Percentiles rank a stretch among this genome's conserved stretches.
Conservation (phyloP, 2,113 vertebrate genomes). For the Stegostoma tigrinum region DNA sequence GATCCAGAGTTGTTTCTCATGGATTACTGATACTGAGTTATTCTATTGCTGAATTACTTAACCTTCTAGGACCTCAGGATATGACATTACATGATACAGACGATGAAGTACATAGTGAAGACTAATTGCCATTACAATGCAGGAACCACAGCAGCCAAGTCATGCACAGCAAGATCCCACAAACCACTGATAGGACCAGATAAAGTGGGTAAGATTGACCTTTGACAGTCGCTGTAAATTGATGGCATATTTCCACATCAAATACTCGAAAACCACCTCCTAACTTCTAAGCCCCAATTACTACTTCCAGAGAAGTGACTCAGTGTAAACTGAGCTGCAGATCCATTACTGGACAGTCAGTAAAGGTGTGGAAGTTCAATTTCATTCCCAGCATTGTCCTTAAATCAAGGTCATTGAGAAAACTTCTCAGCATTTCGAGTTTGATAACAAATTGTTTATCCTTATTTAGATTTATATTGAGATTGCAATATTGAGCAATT, state of each 20-base stretch:
- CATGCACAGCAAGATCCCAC: background rate
- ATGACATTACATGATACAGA: background rate
- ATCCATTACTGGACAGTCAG: background rate
- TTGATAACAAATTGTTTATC: background rate
- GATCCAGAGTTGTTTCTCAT: background rate
- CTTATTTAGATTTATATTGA: background rate
- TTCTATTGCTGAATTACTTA: background rate
- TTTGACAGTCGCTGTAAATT: background rate
- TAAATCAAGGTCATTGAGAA: background rate
- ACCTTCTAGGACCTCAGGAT: background rate
- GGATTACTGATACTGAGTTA: background rate
- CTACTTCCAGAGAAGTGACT: background rate
- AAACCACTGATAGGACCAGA: background rate
- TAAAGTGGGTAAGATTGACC: background rate
- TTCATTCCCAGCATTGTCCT: background rate
- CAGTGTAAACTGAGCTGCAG: background rate
- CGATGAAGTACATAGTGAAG: background rate
- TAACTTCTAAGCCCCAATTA: background rate
- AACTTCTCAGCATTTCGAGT: background rate
- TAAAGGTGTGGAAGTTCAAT: background rate
- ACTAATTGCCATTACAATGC: background rate
- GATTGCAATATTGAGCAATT: background rate
- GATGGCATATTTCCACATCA: background rate
- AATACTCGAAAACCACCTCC: background rate
- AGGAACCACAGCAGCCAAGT: background rate